Evolutionary conservation across 2,797 vertebrate genomes (phyloP).

Genomic region (Falco biarmicus): DNA sequence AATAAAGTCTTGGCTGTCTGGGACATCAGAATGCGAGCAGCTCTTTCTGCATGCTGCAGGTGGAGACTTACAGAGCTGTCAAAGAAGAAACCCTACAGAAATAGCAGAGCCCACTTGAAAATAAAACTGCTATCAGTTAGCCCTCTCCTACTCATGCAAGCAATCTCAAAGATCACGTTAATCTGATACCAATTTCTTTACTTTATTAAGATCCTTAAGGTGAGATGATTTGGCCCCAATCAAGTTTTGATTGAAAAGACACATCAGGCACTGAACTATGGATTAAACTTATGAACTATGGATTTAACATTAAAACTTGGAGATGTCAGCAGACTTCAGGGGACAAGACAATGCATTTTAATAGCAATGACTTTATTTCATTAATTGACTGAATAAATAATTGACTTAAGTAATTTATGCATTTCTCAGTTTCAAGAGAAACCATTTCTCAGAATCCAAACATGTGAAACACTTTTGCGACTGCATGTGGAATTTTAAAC

Average conservation of each 20-base stretch:
- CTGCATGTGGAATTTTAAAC: neutral
- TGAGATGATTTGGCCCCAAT: neutral
- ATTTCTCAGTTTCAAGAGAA: neutral
- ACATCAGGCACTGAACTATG: neutral
- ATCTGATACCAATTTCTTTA: neutral
- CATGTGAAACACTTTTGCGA: neutral
- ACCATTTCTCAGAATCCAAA: neutral
- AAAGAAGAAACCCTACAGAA: neutral
- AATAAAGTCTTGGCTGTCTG: neutral
- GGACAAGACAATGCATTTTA: neutral
- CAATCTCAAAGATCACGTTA: neutral
- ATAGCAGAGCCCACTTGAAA: neutral
- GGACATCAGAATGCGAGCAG: accelerated
- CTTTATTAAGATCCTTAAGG: neutral
- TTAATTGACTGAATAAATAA: constrained; percentile 24
- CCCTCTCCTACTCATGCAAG: neutral
- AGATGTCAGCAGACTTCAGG: neutral
- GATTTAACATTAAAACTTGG: neutral
- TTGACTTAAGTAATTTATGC: neutral
- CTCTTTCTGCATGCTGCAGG: neutral
- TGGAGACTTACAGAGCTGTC: neutral
- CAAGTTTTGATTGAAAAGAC: neutral
- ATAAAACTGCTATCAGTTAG: too few relatives aligned
- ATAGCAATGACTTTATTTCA: neutral
- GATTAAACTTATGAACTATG: too few relatives aligned